phyloP scores from a whole-genome alignment of 2,113 vertebrate genomes.

The Cromileptes altivelis region DNA sequence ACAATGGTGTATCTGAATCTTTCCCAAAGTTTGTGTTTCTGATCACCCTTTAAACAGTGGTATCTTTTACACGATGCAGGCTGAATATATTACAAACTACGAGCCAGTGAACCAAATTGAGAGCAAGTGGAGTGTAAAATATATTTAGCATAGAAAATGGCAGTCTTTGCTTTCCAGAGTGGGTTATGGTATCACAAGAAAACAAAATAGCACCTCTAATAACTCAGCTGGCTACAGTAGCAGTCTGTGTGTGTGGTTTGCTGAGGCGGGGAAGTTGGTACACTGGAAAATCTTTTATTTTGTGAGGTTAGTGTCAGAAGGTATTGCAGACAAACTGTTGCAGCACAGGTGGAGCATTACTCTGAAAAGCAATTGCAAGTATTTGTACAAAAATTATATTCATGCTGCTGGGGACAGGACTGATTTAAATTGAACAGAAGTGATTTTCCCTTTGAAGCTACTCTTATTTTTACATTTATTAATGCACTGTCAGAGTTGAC shows the following conservation, averaged over 20 bases:
- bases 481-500: neutral
- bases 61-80: neutral
- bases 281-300: constrained; percentile 1
- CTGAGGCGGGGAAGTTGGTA: neutral
- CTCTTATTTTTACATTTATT: neutral
- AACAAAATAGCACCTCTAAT: constrained; percentile 6
- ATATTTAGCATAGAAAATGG: constrained; percentile 36
- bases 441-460: neutral
- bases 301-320: constrained; percentile 1
- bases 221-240: constrained; percentile 3
- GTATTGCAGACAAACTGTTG: constrained; percentile 1
- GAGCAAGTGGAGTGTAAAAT: constrained; percentile 39
- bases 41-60: constrained; percentile 2
- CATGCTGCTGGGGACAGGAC: neutral
- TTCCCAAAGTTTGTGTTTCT: neutral
- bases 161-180: constrained; percentile 25
- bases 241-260: neutral
- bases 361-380: neutral
- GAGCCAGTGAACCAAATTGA: constrained; percentile 12
- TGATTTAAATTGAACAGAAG: neutral
- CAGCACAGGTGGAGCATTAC: neutral
- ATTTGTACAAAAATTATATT: neutral
- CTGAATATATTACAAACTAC: constrained; percentile 21
- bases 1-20: neutral
- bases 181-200: constrained; percentile 25